Base-by-base conservation (phyloP, 2,888 invertebrate species). In the Aelia acuminata region DNA sequence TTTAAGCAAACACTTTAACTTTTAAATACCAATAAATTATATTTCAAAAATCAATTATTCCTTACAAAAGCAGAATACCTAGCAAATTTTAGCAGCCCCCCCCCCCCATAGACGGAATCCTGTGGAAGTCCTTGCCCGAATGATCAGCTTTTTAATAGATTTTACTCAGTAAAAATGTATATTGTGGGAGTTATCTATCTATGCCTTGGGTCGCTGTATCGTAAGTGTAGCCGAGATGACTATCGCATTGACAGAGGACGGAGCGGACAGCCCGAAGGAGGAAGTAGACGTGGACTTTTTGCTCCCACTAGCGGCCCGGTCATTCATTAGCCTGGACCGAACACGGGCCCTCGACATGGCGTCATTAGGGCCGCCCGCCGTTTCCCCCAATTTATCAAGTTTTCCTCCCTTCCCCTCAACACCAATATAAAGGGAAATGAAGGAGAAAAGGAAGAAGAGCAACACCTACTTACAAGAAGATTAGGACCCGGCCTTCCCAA, bases 381-480 rank as follows among this genome's bases (percentile, higher is more conserved):
- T 70, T 70, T 70, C 63, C 63, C 63, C 7, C 63, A 70, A 70
- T 70, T 70, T 70, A 70, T 70, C 63, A 70, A 70, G 31, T 70
- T 35, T 35, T 70, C 63, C 63, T 26, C 35, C 31, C 63, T 70
- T 18, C 63, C 7, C 7, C 63, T 70, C 31, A 70, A 70, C 63
- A 70, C 63, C 63, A 70, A 70, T 70, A 70, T 70, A 70, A 70
- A 70, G 63, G 63, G 63, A 70, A 70, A 70, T 70, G 63, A 70
- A 70, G 63, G 63, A 70, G 63, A 70, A 70, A 70, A 70, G 63
- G 63, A 70, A 70, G 63, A 70, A 70, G 63, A 70, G 35, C 31
- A 70, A 31, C 63, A 70, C 63, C 63, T 70, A 70, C 63, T 70
- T 70, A 70, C 63, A 70, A 70, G 63, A 35, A 70, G 63, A 70